A percentile compares a stretch with the other conserved stretches of the same genome.
These are phyloP conservation scores for Nesoenas mayeri DNA, from an alignment of 2,113 vertebrate species.

Conservation along the genomic window DNA sequence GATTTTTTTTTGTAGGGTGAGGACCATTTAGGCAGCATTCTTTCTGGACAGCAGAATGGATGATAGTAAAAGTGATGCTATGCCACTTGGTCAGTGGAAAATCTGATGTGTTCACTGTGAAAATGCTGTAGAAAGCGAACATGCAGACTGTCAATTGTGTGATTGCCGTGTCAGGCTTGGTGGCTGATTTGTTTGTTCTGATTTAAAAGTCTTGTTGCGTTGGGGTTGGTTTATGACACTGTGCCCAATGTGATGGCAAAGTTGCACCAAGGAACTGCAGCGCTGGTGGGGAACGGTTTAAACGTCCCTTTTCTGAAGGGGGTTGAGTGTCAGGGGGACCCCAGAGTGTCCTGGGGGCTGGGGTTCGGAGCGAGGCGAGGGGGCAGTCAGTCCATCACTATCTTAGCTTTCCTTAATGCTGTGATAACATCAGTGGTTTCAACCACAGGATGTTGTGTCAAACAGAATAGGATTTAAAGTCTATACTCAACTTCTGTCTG, in stretches of 20 bases:
- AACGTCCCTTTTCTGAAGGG: background rate
- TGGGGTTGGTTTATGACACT: background rate
- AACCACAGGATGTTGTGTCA: background rate
- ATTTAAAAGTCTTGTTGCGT: background rate
- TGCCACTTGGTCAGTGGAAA: background rate
- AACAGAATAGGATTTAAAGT: background rate
- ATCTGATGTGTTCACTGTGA: fast-evolving
- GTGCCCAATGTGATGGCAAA: background rate
- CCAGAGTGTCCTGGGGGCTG: background rate
- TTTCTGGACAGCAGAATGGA: background rate
- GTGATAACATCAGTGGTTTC: background rate
- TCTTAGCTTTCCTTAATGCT: background rate
- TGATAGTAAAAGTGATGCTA: background rate
- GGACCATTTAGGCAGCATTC: background rate
- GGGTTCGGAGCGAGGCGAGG: fast-evolving
- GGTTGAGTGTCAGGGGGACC: background rate
- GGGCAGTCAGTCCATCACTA: background rate
- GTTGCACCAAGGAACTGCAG: background rate
- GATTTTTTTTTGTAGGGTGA: background rate
- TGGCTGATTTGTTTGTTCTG: background rate
- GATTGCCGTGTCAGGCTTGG: background rate
- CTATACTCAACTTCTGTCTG: background rate
- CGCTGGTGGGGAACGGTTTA: background rate
- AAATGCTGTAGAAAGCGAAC: background rate
- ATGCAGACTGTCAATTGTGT: fast-evolving